Conservation (phyloP, 2,113 vertebrate species). For the Girardinichthys multiradiatus region DNA sequence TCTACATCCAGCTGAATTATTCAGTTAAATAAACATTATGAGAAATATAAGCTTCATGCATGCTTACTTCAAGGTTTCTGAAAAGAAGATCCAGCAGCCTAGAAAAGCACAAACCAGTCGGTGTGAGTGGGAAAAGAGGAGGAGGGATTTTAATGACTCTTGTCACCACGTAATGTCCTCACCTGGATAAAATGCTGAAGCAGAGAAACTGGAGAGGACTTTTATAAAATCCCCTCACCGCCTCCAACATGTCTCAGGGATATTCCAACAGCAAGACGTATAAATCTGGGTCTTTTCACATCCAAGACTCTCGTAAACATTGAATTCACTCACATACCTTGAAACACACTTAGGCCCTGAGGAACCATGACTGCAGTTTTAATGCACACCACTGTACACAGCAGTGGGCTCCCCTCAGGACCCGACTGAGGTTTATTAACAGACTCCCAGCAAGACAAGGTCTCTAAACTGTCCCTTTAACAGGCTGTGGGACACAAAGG, state of each 20-base stretch:
- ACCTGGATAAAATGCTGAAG: constrained; percentile 79
- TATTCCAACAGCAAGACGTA: constrained; percentile 77
- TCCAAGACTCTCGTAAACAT: constrained; percentile 66
- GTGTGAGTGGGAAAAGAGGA: constrained; percentile 49
- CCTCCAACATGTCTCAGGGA: constrained; percentile 72
- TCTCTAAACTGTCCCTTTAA: constrained; percentile 29
- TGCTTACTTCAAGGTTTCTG: constrained; percentile 27
- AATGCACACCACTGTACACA: constrained; percentile 46
- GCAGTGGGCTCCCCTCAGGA: constrained; percentile 28
- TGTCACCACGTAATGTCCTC: constrained; percentile 80
- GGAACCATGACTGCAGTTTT: constrained; percentile 61
- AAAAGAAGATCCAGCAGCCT: constrained; percentile 42
- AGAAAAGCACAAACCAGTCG: constrained; percentile 59
- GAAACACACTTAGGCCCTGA: constrained; percentile 40
- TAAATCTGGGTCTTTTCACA: constrained; percentile 79
- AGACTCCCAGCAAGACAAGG: constrained; percentile 43
- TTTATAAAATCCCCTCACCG: constrained; percentile 72
- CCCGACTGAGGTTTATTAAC: constrained; percentile 50
- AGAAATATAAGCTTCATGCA: constrained; percentile 2
- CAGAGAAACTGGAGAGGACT: constrained; percentile 78
- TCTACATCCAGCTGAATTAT: background rate
- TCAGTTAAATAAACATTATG: constrained; percentile 8
- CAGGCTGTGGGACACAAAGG: constrained; percentile 1
- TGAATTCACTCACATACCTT: constrained; percentile 52
- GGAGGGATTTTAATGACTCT: constrained; percentile 71